Evolutionary conservation across 2,888 invertebrate species (phyloP).

Genomic region (Neria commutata): DNA sequence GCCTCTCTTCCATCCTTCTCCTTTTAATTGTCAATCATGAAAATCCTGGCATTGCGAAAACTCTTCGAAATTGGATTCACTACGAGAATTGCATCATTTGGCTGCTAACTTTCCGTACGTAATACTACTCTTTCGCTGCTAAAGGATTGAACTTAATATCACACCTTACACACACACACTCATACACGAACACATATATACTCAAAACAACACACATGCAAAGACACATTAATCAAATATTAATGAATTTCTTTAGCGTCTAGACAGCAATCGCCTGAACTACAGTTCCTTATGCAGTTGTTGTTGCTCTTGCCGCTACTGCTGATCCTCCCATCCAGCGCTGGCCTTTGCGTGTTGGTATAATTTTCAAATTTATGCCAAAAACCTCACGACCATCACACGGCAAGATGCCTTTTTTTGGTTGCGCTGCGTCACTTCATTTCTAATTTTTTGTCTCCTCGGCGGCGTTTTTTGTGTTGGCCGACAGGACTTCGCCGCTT

Average conservation of each 20-base stretch:
- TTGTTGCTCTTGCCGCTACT: not conserved
- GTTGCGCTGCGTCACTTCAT: conserved; percentile 5
- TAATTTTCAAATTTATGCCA: conserved; percentile 34
- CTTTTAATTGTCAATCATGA: too few relatives aligned
- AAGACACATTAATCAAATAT: conserved; percentile 16
- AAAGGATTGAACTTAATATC: not conserved
- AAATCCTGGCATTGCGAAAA: too few relatives aligned
- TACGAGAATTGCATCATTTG: too few relatives aligned
- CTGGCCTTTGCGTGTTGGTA: conserved; percentile 14
- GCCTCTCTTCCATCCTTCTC: too few relatives aligned
- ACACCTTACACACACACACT: not conserved
- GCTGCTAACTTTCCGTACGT: too few relatives aligned
- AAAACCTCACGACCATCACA: conserved; percentile 37
- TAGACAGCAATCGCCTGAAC: conserved; percentile 25
- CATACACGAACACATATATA: not conserved
- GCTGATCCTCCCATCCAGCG: not conserved
- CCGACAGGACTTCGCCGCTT: not conserved
- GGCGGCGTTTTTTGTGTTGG: not conserved
- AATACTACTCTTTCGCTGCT: too few relatives aligned
- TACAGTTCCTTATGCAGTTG: not conserved
- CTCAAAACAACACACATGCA: not conserved
- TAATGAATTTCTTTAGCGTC: conserved; percentile 32
- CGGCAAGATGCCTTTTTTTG: conserved; percentile 27
- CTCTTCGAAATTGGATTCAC: too few relatives aligned
- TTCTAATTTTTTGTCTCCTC: conserved; percentile 8